Evolutionary conservation across 2,113 vertebrate genomes (phyloP).

Genomic region (Passer montanus): DNA sequence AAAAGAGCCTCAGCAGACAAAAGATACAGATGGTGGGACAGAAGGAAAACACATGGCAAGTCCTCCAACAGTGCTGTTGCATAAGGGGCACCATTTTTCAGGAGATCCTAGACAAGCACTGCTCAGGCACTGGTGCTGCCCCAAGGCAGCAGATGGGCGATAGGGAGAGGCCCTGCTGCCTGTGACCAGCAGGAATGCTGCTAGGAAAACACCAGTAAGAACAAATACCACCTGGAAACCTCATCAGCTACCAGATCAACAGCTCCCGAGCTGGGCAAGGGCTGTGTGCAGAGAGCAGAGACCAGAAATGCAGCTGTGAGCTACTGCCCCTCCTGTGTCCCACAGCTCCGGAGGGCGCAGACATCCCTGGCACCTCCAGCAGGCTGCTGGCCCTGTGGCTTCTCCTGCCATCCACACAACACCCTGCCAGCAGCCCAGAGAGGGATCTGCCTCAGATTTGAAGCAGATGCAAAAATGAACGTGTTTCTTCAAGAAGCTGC

Average conservation of each 20-base stretch:
- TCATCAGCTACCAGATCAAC: not conserved
- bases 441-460: not conserved
- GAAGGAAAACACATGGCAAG: not conserved
- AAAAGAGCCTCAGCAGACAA: not conserved
- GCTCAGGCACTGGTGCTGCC: not conserved
- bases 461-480: not conserved
- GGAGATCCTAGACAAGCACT: not conserved
- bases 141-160: not conserved
- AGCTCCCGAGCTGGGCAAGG: not conserved
- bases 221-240: not conserved
- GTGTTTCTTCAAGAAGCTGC: not conserved
- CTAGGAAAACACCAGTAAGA: not conserved
- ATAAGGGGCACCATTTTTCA: not conserved
- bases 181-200: not conserved
- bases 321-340: not conserved
- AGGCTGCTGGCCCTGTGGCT: not conserved
- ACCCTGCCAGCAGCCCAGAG: not conserved
- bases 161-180: not conserved
- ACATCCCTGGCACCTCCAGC: not conserved
- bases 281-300: not conserved
- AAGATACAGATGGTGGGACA: not conserved
- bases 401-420: not conserved
- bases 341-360: accelerated
- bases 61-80: not conserved
- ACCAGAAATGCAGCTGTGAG: not conserved